A percentile compares a stretch with the other conserved stretches of the same genome.
Evolutionary conservation across 2,113 vertebrate genomes (phyloP).

Genomic region (Chlamydotis undulata): DNA sequence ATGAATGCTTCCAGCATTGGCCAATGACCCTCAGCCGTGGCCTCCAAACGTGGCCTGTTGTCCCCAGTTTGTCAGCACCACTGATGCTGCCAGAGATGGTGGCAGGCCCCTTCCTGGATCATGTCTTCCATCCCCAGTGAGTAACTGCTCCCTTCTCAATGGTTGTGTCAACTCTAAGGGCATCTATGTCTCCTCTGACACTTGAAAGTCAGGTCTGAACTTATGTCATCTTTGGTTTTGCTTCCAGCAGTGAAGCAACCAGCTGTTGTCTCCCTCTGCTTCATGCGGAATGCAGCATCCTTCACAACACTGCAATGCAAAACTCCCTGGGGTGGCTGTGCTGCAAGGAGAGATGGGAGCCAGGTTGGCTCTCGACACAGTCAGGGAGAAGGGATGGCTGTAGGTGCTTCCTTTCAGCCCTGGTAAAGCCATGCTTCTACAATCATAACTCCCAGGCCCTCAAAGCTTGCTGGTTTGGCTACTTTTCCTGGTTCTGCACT

Average conservation of each 20-base stretch:
- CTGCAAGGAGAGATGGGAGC: not conserved
- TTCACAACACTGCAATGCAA: not conserved
- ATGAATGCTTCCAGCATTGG: not conserved
- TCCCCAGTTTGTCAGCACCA: not conserved
- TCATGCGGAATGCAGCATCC: not conserved
- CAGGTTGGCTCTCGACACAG: not conserved
- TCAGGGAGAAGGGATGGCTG: accelerated
- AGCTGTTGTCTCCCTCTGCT: not conserved
- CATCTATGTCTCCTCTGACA: not conserved
- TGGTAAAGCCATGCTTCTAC: not conserved
- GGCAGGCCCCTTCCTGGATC: not conserved
- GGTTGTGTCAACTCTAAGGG: not conserved
- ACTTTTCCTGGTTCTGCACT: not conserved
- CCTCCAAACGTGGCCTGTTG: no score
- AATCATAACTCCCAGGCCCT: not conserved
- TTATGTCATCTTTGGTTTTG: not conserved
- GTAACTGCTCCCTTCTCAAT: not conserved
- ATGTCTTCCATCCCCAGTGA: not conserved
- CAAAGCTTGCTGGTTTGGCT: not conserved
- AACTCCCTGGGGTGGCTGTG: not conserved
- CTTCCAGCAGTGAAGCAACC: not conserved
- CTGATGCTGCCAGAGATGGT: not conserved
- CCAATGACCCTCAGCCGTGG: not conserved
- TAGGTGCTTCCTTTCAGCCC: not conserved
- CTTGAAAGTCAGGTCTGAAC: not conserved